These are phyloP conservation scores for Tethea ocularis DNA, from an alignment of 2,888 invertebrate species.

Conservation along the genomic window DNA sequence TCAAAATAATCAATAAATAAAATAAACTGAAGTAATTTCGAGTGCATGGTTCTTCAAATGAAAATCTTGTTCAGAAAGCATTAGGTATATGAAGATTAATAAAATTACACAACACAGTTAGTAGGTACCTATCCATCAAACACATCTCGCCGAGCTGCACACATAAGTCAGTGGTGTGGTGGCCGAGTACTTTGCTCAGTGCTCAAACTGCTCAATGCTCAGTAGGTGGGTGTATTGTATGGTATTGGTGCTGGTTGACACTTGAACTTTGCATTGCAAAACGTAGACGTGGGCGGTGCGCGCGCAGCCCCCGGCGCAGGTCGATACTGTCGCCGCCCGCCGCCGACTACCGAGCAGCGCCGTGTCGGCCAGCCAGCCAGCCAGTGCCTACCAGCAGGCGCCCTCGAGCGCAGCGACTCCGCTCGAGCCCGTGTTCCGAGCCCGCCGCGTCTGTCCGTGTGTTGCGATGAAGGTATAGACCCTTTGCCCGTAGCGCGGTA, in stretches of 20 bases:
- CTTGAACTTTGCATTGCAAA: conserved; percentile 1
- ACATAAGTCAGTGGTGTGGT: no score
- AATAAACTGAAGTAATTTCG: no score
- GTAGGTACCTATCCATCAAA: neutral
- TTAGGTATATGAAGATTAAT: no score
- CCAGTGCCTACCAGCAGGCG: conserved; percentile 48
- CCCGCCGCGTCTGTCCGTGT: conserved; percentile 47
- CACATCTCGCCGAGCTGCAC: neutral
- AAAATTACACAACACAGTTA: neutral
- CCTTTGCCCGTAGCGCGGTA: conserved; percentile 70
- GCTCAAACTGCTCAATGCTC: no score
- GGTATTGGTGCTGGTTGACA: no score
- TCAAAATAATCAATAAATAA: no score
- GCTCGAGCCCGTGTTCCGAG: conserved; percentile 46
- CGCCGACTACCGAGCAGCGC: conserved; percentile 1
- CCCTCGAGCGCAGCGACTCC: conserved; percentile 46
- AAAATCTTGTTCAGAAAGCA: no score
- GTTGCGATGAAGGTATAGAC: conserved; percentile 80
- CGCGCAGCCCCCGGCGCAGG: conserved; percentile 19
- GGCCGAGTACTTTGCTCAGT: no score
- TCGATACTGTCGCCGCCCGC: conserved; percentile 11
- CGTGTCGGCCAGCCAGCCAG: conserved; percentile 3
- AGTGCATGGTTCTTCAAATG: no score
- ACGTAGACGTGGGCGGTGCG: conserved; percentile 11
- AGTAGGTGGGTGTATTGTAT: neutral